Conservation (phyloP, 2,797 vertebrate genomes). For the Anisognathus igniventris region DNA sequence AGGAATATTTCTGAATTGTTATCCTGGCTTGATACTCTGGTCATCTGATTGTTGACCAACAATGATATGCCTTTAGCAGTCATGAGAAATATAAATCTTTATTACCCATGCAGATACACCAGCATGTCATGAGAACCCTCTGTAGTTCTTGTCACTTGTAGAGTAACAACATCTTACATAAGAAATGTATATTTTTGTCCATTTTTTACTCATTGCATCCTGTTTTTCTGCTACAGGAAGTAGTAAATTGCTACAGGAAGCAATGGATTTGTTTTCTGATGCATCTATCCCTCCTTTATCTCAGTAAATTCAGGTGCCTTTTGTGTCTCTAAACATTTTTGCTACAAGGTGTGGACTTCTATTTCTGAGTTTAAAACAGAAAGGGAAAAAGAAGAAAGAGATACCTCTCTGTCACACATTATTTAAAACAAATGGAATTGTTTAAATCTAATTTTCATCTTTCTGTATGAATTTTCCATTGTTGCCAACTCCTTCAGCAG, state of each 20-base stretch:
- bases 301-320: neutral
- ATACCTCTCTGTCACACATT: neutral
- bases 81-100: neutral
- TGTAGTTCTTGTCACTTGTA: neutral
- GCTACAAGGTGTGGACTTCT: neutral
- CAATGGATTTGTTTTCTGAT: neutral
- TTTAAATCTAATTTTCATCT: neutral
- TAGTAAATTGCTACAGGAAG: neutral
- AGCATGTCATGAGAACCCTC: neutral
- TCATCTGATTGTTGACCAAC: neutral
- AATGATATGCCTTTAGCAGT: neutral
- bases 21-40: neutral
- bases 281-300: neutral
- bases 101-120: neutral
- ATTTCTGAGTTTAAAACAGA: neutral
- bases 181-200: neutral
- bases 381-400: accelerated
- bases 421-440: neutral
- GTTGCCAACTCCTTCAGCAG: neutral
- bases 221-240: neutral
- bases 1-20: neutral
- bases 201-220: neutral
- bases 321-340: neutral
- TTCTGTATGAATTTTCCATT: neutral
- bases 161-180: neutral